phyloP scores from a whole-genome alignment of 2,113 vertebrate species.

The Daphoenositta chrysoptera region DNA sequence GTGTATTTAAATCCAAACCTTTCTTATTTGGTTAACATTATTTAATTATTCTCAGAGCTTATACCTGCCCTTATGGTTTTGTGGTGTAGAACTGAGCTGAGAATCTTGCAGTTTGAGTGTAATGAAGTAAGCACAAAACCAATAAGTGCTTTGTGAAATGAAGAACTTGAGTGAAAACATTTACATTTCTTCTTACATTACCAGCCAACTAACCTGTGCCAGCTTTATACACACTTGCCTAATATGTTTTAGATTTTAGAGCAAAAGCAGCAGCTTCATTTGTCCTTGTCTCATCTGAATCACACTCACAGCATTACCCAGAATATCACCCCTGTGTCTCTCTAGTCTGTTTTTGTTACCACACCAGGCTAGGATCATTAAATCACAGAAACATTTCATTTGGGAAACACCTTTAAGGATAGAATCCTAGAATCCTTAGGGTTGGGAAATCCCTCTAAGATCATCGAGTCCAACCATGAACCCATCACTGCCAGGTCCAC shows the following conservation, averaged over 20 bases:
- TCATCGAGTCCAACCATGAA: not conserved
- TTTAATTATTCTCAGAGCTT: not conserved
- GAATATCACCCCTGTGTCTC: slow-evolving; percentile 7
- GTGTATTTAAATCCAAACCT: not conserved
- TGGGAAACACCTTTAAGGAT: not conserved
- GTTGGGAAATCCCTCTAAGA: not conserved
- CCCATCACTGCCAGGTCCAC: not conserved
- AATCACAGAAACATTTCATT: not conserved
- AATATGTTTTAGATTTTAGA: not conserved
- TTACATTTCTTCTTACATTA: not conserved
- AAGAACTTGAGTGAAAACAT: not conserved
- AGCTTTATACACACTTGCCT: not conserved
- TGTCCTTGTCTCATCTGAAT: not conserved
- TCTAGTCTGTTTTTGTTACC: not conserved
- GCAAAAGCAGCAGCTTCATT: not conserved
- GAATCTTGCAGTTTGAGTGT: not conserved
- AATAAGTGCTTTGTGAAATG: not conserved
- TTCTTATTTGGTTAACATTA: not conserved
- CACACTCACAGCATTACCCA: not conserved
- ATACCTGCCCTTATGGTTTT: not conserved
- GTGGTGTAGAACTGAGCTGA: not conserved
- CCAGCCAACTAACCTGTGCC: not conserved
- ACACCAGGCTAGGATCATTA: not conserved
- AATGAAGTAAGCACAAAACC: not conserved
- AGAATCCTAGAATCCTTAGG: too few species aligned